Percentiles rank a stretch among this genome's conserved stretches.
These are phyloP conservation scores for Phaedon cochleariae DNA, from an alignment of 2,888 invertebrate genomes.

Conservation along the genomic window DNA sequence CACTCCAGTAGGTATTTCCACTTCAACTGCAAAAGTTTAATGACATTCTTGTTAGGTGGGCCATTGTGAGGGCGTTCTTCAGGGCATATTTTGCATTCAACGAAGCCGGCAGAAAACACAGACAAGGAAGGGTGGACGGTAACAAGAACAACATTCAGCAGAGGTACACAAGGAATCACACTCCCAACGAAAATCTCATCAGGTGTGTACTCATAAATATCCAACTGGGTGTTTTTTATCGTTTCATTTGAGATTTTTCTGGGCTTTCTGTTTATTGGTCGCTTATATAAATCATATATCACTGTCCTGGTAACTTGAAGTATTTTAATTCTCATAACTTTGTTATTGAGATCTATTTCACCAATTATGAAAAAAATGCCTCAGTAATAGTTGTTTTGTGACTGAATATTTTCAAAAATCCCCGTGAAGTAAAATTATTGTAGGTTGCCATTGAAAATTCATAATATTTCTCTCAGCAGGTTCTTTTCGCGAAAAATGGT, in stretches of 20 bases:
- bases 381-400: no score
- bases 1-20: no score
- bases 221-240: constrained; percentile 7
- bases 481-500: no score
- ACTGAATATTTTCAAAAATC: no score
- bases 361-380: no score
- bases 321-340: no score
- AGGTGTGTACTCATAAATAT: constrained; percentile 62
- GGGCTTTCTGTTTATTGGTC: constrained; percentile 12
- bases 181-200: constrained; percentile 78
- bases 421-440: no score
- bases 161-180: constrained; percentile 70
- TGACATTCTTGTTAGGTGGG: constrained; percentile 68
- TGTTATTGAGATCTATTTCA: no score
- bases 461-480: no score
- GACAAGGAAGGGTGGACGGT: constrained; percentile 71
- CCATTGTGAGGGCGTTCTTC: constrained; percentile 88
- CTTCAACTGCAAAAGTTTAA: no score
- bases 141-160: constrained; percentile 66
- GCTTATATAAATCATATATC: background rate
- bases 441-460: no score
- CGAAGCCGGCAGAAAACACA: constrained; percentile 79
- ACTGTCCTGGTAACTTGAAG: no score
- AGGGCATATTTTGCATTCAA: constrained; percentile 90
- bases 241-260: constrained; percentile 23